phyloP scores from a whole-genome alignment of 2,113 vertebrate species.

The Noctilio leporinus region DNA sequence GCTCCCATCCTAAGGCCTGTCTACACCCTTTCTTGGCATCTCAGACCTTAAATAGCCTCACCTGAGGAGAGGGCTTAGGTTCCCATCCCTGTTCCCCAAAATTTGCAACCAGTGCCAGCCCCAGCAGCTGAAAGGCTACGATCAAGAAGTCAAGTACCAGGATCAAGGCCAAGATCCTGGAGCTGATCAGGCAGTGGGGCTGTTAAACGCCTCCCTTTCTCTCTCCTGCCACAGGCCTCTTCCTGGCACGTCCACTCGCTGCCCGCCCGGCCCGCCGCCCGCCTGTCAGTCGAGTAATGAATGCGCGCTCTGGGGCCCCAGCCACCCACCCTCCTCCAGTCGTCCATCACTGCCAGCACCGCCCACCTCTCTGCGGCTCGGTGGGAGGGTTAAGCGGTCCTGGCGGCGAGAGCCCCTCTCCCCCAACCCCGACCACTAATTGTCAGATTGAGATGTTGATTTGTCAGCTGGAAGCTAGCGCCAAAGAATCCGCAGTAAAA shows the following conservation, averaged over 20 bases:
- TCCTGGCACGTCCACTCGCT: conserved; percentile 37
- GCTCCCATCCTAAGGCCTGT: not conserved
- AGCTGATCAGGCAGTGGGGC: not conserved
- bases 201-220: conserved; percentile 3
- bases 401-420: conserved; percentile 49
- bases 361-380: conserved; percentile 46
- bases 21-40: not conserved
- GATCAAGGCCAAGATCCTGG: not conserved
- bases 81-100: not conserved
- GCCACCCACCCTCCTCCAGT: conserved; percentile 54
- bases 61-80: not conserved
- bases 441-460: conserved; percentile 85
- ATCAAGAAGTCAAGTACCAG: conserved; percentile 17
- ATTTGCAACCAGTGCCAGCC: not conserved
- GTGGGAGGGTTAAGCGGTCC: conserved; percentile 5
- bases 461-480: conserved; percentile 77
- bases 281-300: conserved; percentile 67
- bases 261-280: not conserved
- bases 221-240: conserved; percentile 12
- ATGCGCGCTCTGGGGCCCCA: conserved; percentile 61
- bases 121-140: not conserved
- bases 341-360: conserved; percentile 82
- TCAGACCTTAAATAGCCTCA: conserved; percentile 17
- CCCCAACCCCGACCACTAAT: conserved; percentile 72
- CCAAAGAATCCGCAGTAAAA: conserved; percentile 73